These are phyloP conservation scores for Diprion similis DNA, from an alignment of 1,140 invertebrate species.

Conservation along the genomic window DNA sequence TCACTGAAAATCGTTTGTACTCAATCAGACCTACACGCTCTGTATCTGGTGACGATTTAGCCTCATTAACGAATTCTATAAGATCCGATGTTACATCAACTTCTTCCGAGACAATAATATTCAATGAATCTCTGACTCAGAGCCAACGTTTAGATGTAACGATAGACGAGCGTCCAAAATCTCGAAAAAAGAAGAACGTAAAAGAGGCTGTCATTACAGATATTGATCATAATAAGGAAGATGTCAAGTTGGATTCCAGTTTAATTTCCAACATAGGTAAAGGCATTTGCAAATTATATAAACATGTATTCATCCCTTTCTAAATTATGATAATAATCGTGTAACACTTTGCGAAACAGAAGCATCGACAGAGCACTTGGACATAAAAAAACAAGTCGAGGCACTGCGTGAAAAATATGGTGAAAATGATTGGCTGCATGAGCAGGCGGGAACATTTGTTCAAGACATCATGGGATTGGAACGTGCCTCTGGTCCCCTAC, in stretches of 20 bases:
- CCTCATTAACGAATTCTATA: conserved; percentile 31
- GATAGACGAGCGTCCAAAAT: conserved; percentile 27
- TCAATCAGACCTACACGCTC: conserved; percentile 36
- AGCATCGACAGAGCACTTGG: conserved; percentile 60
- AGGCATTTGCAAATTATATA: conserved; percentile 25
- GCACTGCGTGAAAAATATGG: conserved; percentile 65
- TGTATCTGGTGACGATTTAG: conserved; percentile 28
- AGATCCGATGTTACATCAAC: conserved; percentile 27
- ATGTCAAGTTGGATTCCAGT: conserved; percentile 29
- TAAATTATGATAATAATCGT: conserved; percentile 13
- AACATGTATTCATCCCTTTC: conserved; percentile 17
- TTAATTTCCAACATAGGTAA: conserved; percentile 33
- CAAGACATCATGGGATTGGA: conserved; percentile 65
- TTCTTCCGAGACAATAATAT: conserved; percentile 20
- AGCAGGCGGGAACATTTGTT: conserved; percentile 61
- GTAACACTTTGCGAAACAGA: conserved; percentile 32
- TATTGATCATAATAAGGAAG: conserved; percentile 39
- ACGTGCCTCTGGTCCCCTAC: conserved; percentile 7
- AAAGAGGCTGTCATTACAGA: conserved; percentile 52
- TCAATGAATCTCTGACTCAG: conserved; percentile 17
- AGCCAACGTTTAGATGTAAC: conserved; percentile 28
- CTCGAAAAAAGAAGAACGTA: conserved; percentile 39
- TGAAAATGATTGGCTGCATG: conserved; percentile 67
- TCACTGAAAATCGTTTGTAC: conserved; percentile 47
- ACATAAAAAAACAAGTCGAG: conserved; percentile 68